Base-by-base conservation (phyloP, 2,797 vertebrate species). In the Bucorvus abyssinicus region DNA sequence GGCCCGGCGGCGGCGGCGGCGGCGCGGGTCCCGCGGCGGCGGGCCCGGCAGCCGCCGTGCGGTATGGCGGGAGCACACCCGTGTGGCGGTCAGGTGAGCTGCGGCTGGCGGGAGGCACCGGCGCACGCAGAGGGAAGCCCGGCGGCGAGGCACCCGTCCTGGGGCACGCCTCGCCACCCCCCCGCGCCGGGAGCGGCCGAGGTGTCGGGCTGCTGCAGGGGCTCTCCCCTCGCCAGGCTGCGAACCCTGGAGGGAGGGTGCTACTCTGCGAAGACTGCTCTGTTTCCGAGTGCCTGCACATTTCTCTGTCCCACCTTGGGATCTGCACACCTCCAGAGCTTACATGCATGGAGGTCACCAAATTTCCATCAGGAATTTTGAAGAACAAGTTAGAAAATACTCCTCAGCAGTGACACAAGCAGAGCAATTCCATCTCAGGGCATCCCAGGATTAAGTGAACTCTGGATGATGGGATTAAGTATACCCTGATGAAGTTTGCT, bases 1-100 rank as follows among this genome's bases (percentile, higher is more conserved):
- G 32, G 61, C 50, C 52, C 73, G 36, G 55, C 19, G 44, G 22
- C 20, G 21, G 56, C 53, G 56, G 61, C 47, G 24, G n/a, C n/a
- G 26, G 34, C 18, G 53, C 70, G 12, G 64, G 57, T 26, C 52
- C 59, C 34, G 77, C 65, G 42, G 87, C 21, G 65, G 29, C 57
- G 83, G 83, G 75, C 20, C 45, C 74, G 38, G 55, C 79, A 18
- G 80, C 14, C 71, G 63, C 68, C 77, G 53, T 86, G 91, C 85
- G 29, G 76, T 80, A 94, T 93, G 96, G 87, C 47, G 95, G 95
- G 96, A 97, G 96, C 96, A 96, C 96, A 96, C 96, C 96, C 96
- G 87, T 96, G 96, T 97, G 96, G 96, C 96, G 95, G 96, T 84
- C 95, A 94, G 94, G 89, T 96, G 96, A 95, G 94, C 96, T 97